These are phyloP conservation scores for Melanotus villosus DNA, from an alignment of 2,888 invertebrate species.

Conservation along the genomic window DNA sequence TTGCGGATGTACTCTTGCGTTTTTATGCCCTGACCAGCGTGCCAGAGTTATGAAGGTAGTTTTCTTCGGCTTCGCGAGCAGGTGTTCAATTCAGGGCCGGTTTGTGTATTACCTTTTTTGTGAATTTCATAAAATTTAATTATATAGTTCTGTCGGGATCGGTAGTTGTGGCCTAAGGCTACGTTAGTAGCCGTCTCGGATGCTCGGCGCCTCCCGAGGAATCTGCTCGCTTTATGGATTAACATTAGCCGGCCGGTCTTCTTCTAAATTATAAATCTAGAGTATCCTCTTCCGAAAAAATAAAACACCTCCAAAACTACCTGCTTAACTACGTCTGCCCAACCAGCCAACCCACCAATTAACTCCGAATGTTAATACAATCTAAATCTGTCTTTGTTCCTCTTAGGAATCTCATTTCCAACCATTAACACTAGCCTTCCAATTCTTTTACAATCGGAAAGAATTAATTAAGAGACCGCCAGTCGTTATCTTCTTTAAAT, in stretches of 20 bases:
- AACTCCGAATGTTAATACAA: slow-evolving; percentile 25
- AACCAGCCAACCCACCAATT: slow-evolving; percentile 36
- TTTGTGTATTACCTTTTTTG: slow-evolving; percentile 44
- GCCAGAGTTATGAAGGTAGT: slow-evolving; percentile 11
- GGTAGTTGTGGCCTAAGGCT: slow-evolving; percentile 43
- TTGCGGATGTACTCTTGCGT: slow-evolving; percentile 33
- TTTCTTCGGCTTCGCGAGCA: slow-evolving; percentile 48
- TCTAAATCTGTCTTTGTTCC: slow-evolving; percentile 28
- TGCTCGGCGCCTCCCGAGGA: slow-evolving; percentile 46
- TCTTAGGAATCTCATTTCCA: slow-evolving; percentile 12
- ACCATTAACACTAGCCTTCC: slow-evolving; percentile 6
- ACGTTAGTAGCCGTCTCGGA: slow-evolving; percentile 47
- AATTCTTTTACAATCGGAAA: slow-evolving; percentile 26
- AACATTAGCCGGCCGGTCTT: slow-evolving; percentile 36
- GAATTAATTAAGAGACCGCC: slow-evolving; percentile 33
- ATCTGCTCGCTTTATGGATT: slow-evolving; percentile 35
- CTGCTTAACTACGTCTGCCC: slow-evolving; percentile 44
- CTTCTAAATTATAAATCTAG: slow-evolving; percentile 44
- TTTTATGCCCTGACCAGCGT: slow-evolving; percentile 25
- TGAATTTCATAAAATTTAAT: slow-evolving; percentile 53
- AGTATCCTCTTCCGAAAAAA: slow-evolving; percentile 37
- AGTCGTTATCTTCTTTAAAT: slow-evolving; percentile 25
- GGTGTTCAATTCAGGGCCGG: slow-evolving; percentile 47
- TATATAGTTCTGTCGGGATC: slow-evolving; percentile 51
- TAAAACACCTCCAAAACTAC: slow-evolving; percentile 44